Conservation (phyloP, 53 echinoderm and acorn worm genomes). For the Luidia sarsii region DNA sequence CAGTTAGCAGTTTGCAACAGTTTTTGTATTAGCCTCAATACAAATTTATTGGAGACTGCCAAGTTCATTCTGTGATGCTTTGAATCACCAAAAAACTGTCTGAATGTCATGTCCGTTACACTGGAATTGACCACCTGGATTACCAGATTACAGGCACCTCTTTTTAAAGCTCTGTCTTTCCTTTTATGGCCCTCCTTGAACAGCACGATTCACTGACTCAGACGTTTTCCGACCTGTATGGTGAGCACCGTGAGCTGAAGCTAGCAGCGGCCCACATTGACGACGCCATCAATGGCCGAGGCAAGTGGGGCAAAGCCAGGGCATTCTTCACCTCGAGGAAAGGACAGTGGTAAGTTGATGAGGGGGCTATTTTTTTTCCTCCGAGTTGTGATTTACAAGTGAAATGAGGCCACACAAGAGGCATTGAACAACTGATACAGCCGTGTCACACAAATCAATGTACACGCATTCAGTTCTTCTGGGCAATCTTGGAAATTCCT, state of each 20-base stretch:
- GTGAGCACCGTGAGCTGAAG: constrained; percentile 90
- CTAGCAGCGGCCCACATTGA: constrained; percentile 95
- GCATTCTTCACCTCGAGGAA: constrained; percentile 90
- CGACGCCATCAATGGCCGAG: constrained; percentile 97
- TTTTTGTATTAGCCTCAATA: too few relatives aligned
- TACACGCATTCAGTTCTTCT: too few relatives aligned
- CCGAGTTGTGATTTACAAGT: too few relatives aligned
- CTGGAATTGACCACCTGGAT: too few relatives aligned
- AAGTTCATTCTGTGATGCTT: not conserved
- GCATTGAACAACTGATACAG: too few relatives aligned
- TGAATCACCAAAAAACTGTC: too few relatives aligned
- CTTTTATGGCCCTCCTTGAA: not conserved
- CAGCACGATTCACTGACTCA: constrained; percentile 86
- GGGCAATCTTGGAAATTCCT: too few relatives aligned
- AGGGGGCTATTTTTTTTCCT: too few relatives aligned
- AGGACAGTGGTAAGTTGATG: constrained; percentile 86
- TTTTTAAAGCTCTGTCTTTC: not conserved
- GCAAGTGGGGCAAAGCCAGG: constrained; percentile 95
- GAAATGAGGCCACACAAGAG: too few relatives aligned
- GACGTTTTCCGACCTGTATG: constrained; percentile 86
- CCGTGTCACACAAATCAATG: too few relatives aligned
- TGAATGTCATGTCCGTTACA: too few relatives aligned
- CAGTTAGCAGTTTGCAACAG: too few relatives aligned
- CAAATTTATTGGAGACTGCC: not conserved
- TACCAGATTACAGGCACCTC: not conserved